Evolutionary conservation across 2,797 vertebrate genomes (phyloP).

Genomic region (Falco biarmicus): DNA sequence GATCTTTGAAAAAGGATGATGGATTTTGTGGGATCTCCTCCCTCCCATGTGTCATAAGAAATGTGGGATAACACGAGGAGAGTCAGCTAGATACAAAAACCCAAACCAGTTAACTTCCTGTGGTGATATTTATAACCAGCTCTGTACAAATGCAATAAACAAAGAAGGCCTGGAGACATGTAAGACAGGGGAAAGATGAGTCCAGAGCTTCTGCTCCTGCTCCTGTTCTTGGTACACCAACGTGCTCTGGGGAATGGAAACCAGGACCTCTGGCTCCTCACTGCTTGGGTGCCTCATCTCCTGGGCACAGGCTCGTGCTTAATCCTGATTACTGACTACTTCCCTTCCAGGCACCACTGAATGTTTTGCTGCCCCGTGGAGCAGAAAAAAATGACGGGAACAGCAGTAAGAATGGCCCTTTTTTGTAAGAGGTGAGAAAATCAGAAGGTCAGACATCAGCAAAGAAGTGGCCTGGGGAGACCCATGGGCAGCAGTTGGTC

Average conservation of each 20-base stretch:
- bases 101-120: not conserved
- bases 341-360: not conserved
- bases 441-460: not conserved
- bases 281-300: accelerated
- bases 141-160: not conserved
- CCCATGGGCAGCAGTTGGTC: not conserved
- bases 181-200: not conserved
- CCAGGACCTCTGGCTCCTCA: not conserved
- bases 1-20: not conserved
- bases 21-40: not conserved
- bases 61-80: not conserved
- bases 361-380: not conserved
- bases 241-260: accelerated
- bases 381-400: not conserved
- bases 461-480: not conserved
- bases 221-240: not conserved
- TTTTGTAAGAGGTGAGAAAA: not conserved
- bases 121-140: not conserved
- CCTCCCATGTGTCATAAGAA: not conserved
- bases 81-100: not conserved
- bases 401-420: not conserved
- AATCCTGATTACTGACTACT: not conserved
- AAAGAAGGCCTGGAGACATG: not conserved
- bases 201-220: not conserved
- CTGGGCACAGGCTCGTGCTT: not conserved